Evolutionary conservation across 2,888 invertebrate species (phyloP).

Genomic region (Hecatera dysodea): DNA sequence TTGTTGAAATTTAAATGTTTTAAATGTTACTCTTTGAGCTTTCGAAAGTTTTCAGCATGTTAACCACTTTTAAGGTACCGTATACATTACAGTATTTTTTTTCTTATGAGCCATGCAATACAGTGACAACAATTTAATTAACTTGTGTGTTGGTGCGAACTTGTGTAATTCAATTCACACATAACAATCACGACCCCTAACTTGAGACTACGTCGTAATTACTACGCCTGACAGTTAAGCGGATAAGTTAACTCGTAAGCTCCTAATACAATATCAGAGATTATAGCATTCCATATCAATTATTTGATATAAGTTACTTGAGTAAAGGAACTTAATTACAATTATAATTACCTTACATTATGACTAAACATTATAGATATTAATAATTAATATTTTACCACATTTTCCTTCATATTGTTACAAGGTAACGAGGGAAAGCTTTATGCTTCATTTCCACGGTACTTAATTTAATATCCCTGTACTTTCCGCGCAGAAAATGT

Average conservation of each 20-base stretch:
- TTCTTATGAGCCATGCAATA: background rate
- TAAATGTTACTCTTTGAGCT: constrained; percentile 26
- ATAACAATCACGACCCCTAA: constrained; percentile 23
- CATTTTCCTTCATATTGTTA: constrained; percentile 33
- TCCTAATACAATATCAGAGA: constrained; percentile 27
- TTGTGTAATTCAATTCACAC: constrained; percentile 20
- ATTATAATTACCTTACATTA: constrained; percentile 26
- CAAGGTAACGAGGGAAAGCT: constrained; percentile 32
- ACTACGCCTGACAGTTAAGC: constrained; percentile 29
- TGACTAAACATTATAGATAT: constrained; percentile 17
- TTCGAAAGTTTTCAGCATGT: constrained; percentile 29
- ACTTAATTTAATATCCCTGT: constrained; percentile 42
- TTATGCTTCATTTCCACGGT: constrained; percentile 51
- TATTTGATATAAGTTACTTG: constrained; percentile 30
- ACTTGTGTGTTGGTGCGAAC: constrained; percentile 19
- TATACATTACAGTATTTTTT: background rate
- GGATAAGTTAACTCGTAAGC: constrained; percentile 48
- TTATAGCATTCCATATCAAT: constrained; percentile 31
- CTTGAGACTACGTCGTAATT: constrained; percentile 22
- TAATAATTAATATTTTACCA: constrained; percentile 39
- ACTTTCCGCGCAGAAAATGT: constrained; percentile 39
- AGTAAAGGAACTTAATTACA: constrained; percentile 26
- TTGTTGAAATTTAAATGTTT: constrained; percentile 57
- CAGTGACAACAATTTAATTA: constrained; percentile 7
- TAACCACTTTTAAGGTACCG: constrained; percentile 1